A percentile compares a stretch with the other conserved stretches of the same genome.
These are phyloP conservation scores for Yponomeuta sedellus DNA, from an alignment of 2,888 invertebrate genomes.

Conservation along the genomic window DNA sequence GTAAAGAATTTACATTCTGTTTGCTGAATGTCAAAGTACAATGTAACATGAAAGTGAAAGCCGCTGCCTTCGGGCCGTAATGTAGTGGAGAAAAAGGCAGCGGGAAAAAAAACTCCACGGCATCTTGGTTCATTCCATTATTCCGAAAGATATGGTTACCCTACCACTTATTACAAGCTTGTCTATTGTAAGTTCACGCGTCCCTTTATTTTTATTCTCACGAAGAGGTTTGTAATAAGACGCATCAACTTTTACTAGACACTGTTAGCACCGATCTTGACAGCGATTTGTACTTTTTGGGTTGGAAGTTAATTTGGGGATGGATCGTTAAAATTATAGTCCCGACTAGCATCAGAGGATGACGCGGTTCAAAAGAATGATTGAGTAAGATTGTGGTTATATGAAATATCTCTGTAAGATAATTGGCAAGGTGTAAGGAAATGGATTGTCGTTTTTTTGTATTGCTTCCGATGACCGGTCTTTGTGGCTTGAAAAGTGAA, in stretches of 20 bases:
- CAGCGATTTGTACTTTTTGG: not conserved
- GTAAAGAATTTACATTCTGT: too few relatives aligned
- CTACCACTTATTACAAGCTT: not conserved
- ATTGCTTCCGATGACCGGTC: not conserved
- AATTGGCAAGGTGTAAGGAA: not conserved
- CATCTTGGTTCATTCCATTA: too few relatives aligned
- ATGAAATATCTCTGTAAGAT: not conserved
- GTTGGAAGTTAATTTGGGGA: not conserved
- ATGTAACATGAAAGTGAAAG: too few relatives aligned
- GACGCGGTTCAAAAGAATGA: not conserved
- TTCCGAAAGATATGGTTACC: too few relatives aligned
- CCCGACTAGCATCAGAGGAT: not conserved
- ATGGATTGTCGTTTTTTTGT: not conserved
- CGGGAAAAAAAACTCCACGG: too few relatives aligned
- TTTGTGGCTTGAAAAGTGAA: not conserved
- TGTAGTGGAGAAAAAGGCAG: too few relatives aligned
- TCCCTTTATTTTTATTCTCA: not conserved
- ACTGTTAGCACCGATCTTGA: not conserved
- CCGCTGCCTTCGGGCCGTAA: too few relatives aligned
- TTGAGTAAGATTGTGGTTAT: not conserved
- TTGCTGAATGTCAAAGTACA: too few relatives aligned
- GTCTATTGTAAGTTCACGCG: not conserved
- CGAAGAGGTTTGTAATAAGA: not conserved
- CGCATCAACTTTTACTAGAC: not conserved
- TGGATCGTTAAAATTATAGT: not conserved